Percentiles rank a stretch among this genome's conserved stretches.
phyloP scores from a whole-genome alignment of 1,140 invertebrate genomes.

The Atta colombica region DNA sequence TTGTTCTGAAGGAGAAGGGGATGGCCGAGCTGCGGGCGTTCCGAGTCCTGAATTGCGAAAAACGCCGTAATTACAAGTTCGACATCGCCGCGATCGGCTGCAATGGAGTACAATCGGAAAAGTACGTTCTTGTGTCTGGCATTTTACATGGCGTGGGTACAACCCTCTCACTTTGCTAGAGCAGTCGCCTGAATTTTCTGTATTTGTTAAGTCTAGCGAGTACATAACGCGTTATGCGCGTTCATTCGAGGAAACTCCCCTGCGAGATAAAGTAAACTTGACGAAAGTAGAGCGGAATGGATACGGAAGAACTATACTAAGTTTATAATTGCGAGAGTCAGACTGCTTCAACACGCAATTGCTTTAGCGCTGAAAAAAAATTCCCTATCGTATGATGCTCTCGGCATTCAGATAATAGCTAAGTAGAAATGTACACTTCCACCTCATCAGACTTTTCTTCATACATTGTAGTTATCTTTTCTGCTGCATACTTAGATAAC shows the following conservation, averaged over 20 bases:
- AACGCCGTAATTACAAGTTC: slow-evolving; percentile 97
- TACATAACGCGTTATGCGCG: background rate
- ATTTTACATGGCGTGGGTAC: background rate
- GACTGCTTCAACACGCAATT: slow-evolving; percentile 24
- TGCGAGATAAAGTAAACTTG: slow-evolving; percentile 41
- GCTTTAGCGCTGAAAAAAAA: background rate
- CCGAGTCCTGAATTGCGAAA: slow-evolving; percentile 96
- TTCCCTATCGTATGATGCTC: slow-evolving; percentile 45
- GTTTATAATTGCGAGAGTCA: slow-evolving; percentile 46
- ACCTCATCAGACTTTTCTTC: slow-evolving; percentile 27
- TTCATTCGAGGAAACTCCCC: slow-evolving; percentile 32
- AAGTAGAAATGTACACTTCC: slow-evolving; percentile 47
- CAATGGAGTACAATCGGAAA: slow-evolving; percentile 93
- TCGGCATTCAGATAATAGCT: slow-evolving; percentile 39
- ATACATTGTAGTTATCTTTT: slow-evolving; percentile 30
- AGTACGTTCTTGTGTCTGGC: slow-evolving; percentile 86
- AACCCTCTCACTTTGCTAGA: background rate
- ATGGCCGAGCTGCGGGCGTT: slow-evolving; percentile 91
- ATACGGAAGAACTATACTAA: slow-evolving; percentile 38
- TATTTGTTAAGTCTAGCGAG: background rate
- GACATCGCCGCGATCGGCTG: slow-evolving; percentile 97
- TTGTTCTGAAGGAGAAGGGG: slow-evolving; percentile 87
- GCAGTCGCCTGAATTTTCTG: background rate
- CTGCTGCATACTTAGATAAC: slow-evolving; percentile 1
- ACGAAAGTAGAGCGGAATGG: slow-evolving; percentile 51